Conservation (phyloP, 1,140 invertebrate species). For the Habropoda laboriosa region DNA sequence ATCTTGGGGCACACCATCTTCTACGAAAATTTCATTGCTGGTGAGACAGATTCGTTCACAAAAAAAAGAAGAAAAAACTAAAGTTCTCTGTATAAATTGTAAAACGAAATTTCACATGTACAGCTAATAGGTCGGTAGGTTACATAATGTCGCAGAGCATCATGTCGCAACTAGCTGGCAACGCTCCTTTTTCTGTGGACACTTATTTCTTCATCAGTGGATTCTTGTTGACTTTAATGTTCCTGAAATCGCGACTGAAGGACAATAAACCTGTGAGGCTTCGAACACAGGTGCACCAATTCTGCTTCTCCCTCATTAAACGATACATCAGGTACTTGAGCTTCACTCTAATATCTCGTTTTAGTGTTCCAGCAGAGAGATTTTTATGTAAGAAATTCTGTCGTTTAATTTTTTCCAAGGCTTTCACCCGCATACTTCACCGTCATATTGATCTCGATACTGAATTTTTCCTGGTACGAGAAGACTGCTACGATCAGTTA, state of each 20-base stretch:
- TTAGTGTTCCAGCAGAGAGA: accelerated
- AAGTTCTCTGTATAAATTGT: too few relatives aligned
- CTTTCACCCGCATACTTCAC: conserved; percentile 82
- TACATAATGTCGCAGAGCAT: conserved; percentile 72
- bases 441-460: conserved; percentile 80
- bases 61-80: too few relatives aligned
- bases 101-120: not conserved
- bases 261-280: conserved; percentile 62
- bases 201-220: conserved; percentile 82
- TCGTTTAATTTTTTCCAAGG: conserved; percentile 63
- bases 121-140: conserved; percentile 73
- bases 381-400: not conserved
- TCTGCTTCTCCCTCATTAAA: conserved; percentile 70
- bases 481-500: conserved; percentile 80
- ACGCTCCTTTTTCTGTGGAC: conserved; percentile 80
- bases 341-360: accelerated
- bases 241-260: conserved; percentile 70
- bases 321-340: conserved; percentile 78
- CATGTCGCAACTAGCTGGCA: conserved; percentile 74
- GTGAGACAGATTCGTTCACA: not conserved
- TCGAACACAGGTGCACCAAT: conserved; percentile 65
- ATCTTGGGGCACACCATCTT: conserved; percentile 78
- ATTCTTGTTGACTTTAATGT: conserved; percentile 78
- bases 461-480: conserved; percentile 80
- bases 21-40: conserved; percentile 58